A percentile compares a stretch with the other conserved stretches of the same genome.
phyloP scores from a whole-genome alignment of 2,888 invertebrate species.

The Stenodera caucasica region DNA sequence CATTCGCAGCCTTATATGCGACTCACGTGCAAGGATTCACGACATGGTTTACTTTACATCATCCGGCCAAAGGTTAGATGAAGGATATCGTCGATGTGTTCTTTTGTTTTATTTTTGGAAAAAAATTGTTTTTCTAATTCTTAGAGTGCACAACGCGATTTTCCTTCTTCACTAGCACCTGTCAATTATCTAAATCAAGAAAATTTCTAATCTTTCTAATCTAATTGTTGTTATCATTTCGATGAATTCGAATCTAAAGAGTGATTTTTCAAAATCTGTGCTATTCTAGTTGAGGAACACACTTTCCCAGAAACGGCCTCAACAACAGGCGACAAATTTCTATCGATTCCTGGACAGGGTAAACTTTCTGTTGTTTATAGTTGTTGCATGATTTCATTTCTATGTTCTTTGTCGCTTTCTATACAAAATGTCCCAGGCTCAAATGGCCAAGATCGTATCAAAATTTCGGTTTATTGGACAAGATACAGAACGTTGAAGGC shows the following conservation, averaged over 20 bases:
- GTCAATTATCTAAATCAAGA: background rate
- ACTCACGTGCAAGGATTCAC: constrained; percentile 59
- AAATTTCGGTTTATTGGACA: too few species aligned
- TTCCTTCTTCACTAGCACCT: constrained; percentile 14
- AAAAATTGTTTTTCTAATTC: background rate
- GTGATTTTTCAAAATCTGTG: constrained; percentile 15
- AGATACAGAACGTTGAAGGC: too few species aligned
- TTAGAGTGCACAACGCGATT: constrained; percentile 14
- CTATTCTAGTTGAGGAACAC: constrained; percentile 53
- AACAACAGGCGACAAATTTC: constrained; percentile 54
- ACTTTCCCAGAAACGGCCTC: constrained; percentile 41
- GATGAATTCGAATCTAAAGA: background rate
- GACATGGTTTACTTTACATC: constrained; percentile 60
- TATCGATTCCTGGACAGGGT: constrained; percentile 56
- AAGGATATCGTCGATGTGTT: constrained; percentile 26
- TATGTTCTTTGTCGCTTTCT: too few species aligned
- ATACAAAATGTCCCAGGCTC: too few species aligned
- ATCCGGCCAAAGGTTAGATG: constrained; percentile 58
- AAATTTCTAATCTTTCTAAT: constrained; percentile 1
- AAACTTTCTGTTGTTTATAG: constrained; percentile 35
- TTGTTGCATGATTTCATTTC: background rate
- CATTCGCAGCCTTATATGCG: constrained; percentile 50
- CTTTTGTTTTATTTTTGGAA: background rate
- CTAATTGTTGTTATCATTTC: background rate
- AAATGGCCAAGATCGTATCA: too few species aligned